Conservation (phyloP, 64 coral and sea anemone species). For the Astreopora myriophthalma region DNA sequence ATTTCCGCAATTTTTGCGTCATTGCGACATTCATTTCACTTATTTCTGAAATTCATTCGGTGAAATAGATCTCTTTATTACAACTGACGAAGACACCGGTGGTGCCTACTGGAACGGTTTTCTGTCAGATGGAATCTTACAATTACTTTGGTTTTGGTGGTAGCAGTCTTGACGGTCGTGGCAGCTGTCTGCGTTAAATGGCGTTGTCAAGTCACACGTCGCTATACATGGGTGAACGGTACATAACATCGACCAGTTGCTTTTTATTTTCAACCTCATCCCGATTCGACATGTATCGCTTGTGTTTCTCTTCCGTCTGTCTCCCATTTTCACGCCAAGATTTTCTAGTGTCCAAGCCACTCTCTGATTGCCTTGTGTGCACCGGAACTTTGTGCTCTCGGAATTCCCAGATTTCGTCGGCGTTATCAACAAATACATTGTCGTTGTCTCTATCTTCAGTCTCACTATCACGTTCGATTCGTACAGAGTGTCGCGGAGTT, state of each 20-base stretch:
- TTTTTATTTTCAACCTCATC: not conserved
- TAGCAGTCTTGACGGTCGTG: no score
- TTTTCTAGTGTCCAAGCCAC: not conserved
- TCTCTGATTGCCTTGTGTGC: not conserved
- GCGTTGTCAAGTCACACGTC: not conserved
- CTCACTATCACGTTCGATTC: conserved; percentile 16
- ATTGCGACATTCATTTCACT: no score
- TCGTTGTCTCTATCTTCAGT: conserved; percentile 37
- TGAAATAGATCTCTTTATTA: no score
- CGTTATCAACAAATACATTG: conserved; percentile 29
- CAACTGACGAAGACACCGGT: no score
- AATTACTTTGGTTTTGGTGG: no score
- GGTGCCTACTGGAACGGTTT: no score
- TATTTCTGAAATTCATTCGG: no score
- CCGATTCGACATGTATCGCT: not conserved
- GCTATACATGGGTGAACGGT: conserved; percentile 10
- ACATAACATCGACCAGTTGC: not conserved
- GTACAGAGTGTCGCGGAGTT: conserved; percentile 63
- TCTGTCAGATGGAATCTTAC: no score
- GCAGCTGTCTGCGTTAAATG: not conserved
- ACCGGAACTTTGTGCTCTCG: not conserved
- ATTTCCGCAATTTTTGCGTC: no score
- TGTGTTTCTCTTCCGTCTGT: not conserved
- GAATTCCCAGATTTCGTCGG: not conserved
- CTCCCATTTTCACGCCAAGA: not conserved